A percentile compares a stretch with the other conserved stretches of the same genome.
These are phyloP conservation scores for Gerris buenoi DNA, from an alignment of 1,140 invertebrate species.

Conservation along the genomic window DNA sequence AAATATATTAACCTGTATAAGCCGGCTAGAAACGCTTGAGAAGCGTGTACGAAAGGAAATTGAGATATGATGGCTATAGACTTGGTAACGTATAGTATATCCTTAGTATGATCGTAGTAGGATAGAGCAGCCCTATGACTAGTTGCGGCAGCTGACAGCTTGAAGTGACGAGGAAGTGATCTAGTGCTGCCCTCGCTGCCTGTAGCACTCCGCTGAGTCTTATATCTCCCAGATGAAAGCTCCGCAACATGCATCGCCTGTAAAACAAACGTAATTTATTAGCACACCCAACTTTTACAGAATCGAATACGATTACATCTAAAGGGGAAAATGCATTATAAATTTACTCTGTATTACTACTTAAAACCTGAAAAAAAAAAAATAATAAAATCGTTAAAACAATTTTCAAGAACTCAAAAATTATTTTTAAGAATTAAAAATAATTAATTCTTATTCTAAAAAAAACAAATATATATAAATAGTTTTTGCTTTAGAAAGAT, in stretches of 20 bases:
- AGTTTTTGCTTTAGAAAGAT: too few species aligned
- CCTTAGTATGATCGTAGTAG: constrained; percentile 85
- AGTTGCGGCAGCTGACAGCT: constrained; percentile 61
- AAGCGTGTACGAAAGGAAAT: constrained; percentile 73
- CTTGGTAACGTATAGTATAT: constrained; percentile 87
- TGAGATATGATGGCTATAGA: constrained; percentile 83
- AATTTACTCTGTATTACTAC: too few species aligned
- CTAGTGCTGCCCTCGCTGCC: constrained; percentile 39
- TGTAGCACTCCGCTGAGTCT: constrained; percentile 5
- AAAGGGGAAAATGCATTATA: too few species aligned
- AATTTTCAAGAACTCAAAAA: too few species aligned
- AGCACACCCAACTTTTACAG: too few species aligned
- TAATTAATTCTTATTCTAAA: too few species aligned
- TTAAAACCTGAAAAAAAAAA: too few species aligned
- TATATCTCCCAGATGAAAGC: constrained; percentile 50
- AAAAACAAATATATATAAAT: too few species aligned
- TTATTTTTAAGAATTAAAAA: too few species aligned
- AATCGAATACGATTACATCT: too few species aligned
- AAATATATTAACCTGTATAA: constrained; percentile 52
- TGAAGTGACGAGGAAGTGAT: constrained; percentile 74
- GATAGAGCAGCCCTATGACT: constrained; percentile 53
- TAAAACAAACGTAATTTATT: constrained; percentile 23
- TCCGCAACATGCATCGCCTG: constrained; percentile 84
- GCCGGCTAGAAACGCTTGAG: constrained; percentile 69
- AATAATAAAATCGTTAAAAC: too few species aligned